phyloP scores from a whole-genome alignment of 2,888 invertebrate genomes.

The Brachyptera putata region DNA sequence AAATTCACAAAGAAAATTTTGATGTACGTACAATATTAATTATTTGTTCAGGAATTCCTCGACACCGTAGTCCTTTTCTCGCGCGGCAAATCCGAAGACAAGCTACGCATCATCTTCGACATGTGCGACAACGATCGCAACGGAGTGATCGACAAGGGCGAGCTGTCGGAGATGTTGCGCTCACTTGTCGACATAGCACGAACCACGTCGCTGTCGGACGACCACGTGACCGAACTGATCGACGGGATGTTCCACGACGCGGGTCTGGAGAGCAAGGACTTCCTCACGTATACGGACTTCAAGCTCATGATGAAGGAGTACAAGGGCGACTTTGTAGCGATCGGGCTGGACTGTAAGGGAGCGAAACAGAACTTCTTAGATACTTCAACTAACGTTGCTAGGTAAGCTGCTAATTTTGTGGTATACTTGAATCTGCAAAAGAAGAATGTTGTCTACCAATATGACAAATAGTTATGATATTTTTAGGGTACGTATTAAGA shows the following conservation, averaged over 20 bases:
- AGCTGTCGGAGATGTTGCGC: slow-evolving; percentile 88
- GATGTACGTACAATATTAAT: too few species aligned
- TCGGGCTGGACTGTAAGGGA: slow-evolving; percentile 90
- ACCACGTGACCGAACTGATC: slow-evolving; percentile 86
- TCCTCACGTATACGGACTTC: slow-evolving; percentile 85
- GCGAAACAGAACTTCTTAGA: slow-evolving; percentile 93
- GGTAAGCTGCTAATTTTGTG: too few species aligned
- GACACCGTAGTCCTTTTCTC: slow-evolving; percentile 91
- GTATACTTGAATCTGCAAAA: background rate
- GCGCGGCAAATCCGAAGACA: slow-evolving; percentile 88
- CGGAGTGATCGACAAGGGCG: slow-evolving; percentile 89
- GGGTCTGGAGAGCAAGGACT: slow-evolving; percentile 85
- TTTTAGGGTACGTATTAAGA: too few species aligned
- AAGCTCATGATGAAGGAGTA: slow-evolving; percentile 96
- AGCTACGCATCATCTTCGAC: slow-evolving; percentile 89
- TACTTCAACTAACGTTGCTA: slow-evolving; percentile 87
- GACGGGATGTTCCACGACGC: slow-evolving; percentile 53
- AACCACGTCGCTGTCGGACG: slow-evolving; percentile 84
- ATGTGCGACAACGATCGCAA: slow-evolving; percentile 96
- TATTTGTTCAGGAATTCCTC: slow-evolving; percentile 88
- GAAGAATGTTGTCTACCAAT: too few species aligned
- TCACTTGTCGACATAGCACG: slow-evolving; percentile 90
- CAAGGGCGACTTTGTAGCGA: slow-evolving; percentile 91
- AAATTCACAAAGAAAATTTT: too few species aligned
- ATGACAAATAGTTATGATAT: too few species aligned